Conservation (phyloP, 2,797 vertebrate species). For the Aplochiton taeniatus region DNA sequence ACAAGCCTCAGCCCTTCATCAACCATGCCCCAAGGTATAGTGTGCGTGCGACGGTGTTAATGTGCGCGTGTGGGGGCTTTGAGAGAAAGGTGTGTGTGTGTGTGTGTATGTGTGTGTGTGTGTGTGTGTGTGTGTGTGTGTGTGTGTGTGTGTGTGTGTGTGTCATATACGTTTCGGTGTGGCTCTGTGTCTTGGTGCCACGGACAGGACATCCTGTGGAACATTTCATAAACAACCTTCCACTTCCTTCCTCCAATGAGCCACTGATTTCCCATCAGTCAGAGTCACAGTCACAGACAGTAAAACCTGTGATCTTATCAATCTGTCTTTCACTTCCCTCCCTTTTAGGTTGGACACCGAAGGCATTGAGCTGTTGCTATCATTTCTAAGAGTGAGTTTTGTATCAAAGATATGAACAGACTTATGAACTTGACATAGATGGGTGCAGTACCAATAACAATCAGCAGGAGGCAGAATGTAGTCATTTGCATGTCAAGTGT, state of each 20-base stretch:
- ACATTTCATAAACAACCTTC: constrained; percentile 51
- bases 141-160: constrained; percentile 8
- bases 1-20: constrained; percentile 92
- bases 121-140: constrained; percentile 4
- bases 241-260: constrained; percentile 70
- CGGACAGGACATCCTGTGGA: constrained; percentile 74
- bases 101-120: background rate
- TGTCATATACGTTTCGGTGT: constrained; percentile 6
- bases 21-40: constrained; percentile 94
- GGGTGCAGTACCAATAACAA: constrained; percentile 26
- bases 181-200: constrained; percentile 17
- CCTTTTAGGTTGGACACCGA: constrained; percentile 88
- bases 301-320: constrained; percentile 7
- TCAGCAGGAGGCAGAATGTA: constrained; percentile 53
- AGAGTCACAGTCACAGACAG: constrained; percentile 25
- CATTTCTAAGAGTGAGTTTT: constrained; percentile 88
- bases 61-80: background rate
- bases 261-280: constrained; percentile 49
- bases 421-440: background rate
- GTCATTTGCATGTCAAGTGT: background rate
- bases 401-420: background rate
- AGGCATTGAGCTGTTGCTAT: constrained; percentile 93
- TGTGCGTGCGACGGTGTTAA: background rate
- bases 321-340: constrained; percentile 28
- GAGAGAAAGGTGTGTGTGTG: background rate